These are phyloP conservation scores for Geotrypetes seraphini DNA, from an alignment of 2,797 vertebrate species.

Conservation along the genomic window DNA sequence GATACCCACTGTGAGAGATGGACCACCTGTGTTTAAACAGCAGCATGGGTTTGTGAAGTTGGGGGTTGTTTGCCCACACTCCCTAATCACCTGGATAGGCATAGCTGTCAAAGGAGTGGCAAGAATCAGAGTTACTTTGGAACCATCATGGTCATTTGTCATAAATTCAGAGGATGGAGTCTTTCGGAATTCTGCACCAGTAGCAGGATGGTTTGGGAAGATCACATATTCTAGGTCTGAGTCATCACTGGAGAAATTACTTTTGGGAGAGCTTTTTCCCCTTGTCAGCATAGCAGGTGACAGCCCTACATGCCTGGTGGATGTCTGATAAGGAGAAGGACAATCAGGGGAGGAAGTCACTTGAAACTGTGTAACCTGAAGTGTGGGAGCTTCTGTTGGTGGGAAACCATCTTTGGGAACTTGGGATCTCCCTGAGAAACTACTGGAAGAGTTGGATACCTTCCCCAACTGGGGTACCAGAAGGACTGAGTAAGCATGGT, in stretches of 20 bases:
- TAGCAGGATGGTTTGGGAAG: slow-evolving; percentile 31
- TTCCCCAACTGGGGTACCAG: slow-evolving; percentile 24
- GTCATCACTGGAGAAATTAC: neutral
- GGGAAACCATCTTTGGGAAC: slow-evolving; percentile 19
- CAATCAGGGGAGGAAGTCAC: slow-evolving; percentile 27
- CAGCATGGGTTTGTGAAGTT: slow-evolving; percentile 23
- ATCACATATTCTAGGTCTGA: slow-evolving; percentile 25
- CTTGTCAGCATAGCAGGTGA: slow-evolving; percentile 23
- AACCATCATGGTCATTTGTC: slow-evolving; percentile 37
- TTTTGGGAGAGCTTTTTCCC: slow-evolving; percentile 14
- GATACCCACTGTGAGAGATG: slow-evolving; percentile 13
- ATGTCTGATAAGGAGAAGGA: slow-evolving; percentile 19
- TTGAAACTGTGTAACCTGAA: slow-evolving; percentile 43
- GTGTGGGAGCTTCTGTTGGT: slow-evolving; percentile 22
- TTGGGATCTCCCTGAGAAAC: slow-evolving; percentile 11
- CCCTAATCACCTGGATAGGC: slow-evolving; percentile 42
- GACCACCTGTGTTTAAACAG: slow-evolving; percentile 1
- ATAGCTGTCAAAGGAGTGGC: slow-evolving; percentile 39
- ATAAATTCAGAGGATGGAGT: slow-evolving; percentile 11
- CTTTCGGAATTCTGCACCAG: slow-evolving; percentile 20
- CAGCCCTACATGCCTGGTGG: slow-evolving; percentile 32
- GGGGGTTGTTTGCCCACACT: slow-evolving; percentile 30
- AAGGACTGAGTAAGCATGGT: slow-evolving; percentile 16
- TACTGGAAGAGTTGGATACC: neutral
- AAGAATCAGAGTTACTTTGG: slow-evolving; percentile 45